Conservation (phyloP, 2,888 invertebrate species). For the Synergus gifuensis region DNA sequence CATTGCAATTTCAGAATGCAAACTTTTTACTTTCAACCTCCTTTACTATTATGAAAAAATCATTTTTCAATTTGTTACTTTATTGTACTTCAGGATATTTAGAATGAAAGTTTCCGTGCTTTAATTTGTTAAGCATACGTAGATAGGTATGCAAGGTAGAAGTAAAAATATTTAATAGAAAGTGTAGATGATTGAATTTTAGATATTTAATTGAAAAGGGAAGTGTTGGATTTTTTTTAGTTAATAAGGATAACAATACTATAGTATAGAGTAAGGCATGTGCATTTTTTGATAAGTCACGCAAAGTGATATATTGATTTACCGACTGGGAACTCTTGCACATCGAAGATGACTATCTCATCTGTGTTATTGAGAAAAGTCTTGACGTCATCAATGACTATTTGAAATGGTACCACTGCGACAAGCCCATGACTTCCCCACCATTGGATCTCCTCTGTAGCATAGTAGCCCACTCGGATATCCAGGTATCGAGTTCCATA, state of each 20-base stretch:
- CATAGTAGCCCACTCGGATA: conserved; percentile 80
- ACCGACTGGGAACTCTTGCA: conserved; percentile 83
- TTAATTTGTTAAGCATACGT: no score
- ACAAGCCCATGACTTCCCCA: conserved; percentile 81
- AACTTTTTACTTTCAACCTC: no score
- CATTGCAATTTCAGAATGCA: no score
- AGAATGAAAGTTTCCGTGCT: no score
- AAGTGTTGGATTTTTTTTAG: background rate
- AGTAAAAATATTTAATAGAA: background rate
- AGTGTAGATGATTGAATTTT: background rate
- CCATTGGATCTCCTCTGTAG: conserved; percentile 72
- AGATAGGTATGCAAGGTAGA: no score
- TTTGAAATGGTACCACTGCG: conserved; percentile 78
- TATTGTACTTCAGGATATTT: no score
- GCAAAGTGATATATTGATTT: conserved; percentile 46
- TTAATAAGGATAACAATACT: background rate
- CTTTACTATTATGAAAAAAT: no score
- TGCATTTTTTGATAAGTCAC: background rate
- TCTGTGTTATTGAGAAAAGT: conserved; percentile 80
- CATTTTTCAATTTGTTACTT: no score
- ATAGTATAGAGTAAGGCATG: background rate
- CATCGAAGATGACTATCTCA: conserved; percentile 81
- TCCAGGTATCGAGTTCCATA: conserved; percentile 83
- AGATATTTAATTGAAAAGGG: background rate
- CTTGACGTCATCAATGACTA: conserved; percentile 79